Base-by-base conservation (phyloP, 2,797 vertebrate genomes). In the Cryptoprocta ferox region DNA sequence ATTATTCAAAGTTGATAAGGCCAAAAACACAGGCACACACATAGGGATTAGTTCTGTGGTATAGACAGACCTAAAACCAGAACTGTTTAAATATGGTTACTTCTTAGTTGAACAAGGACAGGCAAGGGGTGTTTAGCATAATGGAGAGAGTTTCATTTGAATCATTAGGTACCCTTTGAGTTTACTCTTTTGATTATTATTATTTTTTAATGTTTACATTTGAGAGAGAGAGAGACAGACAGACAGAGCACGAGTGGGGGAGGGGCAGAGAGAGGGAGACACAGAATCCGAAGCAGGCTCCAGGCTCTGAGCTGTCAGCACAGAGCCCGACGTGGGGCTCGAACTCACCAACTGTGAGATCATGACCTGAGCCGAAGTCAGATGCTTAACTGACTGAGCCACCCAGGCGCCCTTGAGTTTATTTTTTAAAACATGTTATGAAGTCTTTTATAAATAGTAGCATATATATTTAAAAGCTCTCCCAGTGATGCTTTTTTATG, bases 361-460 rank as follows among this genome's bases (percentile, higher is more conserved):
- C 48, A 48, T 48, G 48, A 48, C 48, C 3, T 48, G 48, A 48
- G 48, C 48, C 13, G 3, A 48, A 48, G 48, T 48, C 48, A 48
- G 48, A 48, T 48, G 12, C 11, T 48, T 48, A 48, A 48, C 48
- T 48, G 13, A 48, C 48, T 48, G 48, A 48, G 12, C 48, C 48
- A 48, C 48, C 48, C 48, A 48, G 48, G 48, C 13, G 12, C 11
- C 48, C 48, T 59, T 48, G 70, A 45, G 11, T 61, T 79, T 63
- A 68, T 56, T 59, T 80, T 73, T 89, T 30, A 53, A 32, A 73
- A 45, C 7, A 18, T 21, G 3, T 39, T 59, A 15, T 35, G n/a
- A 94, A 48, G 16, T 9, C 63, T 91, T 94, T 89, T 87, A 75
- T 76, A 78, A 68, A 94, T 73, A 82, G 65, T 76, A 13, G 32